Percentiles rank a stretch among this genome's conserved stretches.
These are phyloP conservation scores for Gymnogyps californianus DNA, from an alignment of 2,113 vertebrate species.

Conservation along the genomic window DNA sequence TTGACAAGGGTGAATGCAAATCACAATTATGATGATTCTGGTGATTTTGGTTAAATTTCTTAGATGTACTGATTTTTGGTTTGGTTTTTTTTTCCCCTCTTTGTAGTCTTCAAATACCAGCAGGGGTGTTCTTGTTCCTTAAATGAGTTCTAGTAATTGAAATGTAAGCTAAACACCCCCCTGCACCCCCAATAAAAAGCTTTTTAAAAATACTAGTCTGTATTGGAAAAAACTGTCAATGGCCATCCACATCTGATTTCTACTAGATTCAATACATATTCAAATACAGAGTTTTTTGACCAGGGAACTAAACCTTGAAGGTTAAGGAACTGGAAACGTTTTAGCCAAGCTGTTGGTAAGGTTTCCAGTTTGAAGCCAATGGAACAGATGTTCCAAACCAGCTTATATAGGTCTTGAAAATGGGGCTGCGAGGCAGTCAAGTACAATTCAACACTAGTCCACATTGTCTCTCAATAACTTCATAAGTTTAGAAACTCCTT, in stretches of 20 bases:
- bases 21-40: neutral
- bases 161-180: neutral
- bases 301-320: neutral
- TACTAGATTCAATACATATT: neutral
- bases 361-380: neutral
- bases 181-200: neutral
- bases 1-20: neutral
- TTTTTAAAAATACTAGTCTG: neutral
- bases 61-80: neutral
- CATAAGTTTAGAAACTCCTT: neutral
- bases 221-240: neutral
- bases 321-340: neutral
- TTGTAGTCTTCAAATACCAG: neutral
- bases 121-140: neutral
- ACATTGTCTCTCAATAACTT: neutral
- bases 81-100: neutral
- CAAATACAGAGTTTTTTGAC: neutral
- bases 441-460: neutral
- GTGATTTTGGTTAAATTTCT: neutral
- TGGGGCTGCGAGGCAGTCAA: neutral
- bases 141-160: neutral
- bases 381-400: neutral
- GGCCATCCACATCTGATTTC: neutral
- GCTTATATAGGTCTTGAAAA: neutral
- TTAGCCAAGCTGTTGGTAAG: neutral